These are phyloP conservation scores for Larimichthys polyactis DNA, from an alignment of 2,113 vertebrate species.

Conservation along the genomic window DNA sequence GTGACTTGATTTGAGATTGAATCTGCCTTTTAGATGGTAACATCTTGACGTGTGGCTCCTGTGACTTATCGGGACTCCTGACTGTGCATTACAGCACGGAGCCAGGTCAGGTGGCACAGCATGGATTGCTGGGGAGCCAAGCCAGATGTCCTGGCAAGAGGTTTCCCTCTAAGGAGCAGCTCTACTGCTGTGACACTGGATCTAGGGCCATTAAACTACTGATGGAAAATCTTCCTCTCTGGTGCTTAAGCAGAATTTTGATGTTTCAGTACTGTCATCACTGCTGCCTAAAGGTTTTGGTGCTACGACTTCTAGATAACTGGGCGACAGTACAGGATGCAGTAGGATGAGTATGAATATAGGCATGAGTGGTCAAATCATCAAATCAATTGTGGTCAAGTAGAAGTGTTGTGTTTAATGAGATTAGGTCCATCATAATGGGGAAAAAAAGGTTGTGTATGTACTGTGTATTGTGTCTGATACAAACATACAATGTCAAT, in stretches of 20 bases:
- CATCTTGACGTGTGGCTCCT: conserved; percentile 7
- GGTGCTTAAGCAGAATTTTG: background rate
- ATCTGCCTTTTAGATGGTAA: conserved; percentile 2
- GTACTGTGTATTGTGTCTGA: conserved; percentile 74
- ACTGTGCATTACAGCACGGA: conserved; percentile 29
- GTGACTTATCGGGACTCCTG: conserved; percentile 6
- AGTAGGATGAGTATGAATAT: conserved; percentile 55
- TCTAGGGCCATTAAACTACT: background rate
- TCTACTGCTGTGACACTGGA: conserved; percentile 35
- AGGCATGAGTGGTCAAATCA: conserved; percentile 67
- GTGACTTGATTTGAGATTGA: conserved; percentile 29
- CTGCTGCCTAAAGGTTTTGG: conserved; percentile 13
- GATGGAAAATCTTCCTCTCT: conserved; percentile 23
- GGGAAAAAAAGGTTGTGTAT: conserved; percentile 62
- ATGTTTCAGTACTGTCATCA: conserved; percentile 5
- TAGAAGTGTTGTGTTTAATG: conserved; percentile 78
- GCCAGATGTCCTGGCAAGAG: conserved; percentile 47
- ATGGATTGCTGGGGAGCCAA: conserved; percentile 42
- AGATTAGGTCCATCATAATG: conserved; percentile 81
- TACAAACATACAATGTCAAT: conserved; percentile 83
- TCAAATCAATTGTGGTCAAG: conserved; percentile 69
- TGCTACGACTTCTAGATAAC: conserved; percentile 21
- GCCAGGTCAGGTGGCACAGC: conserved; percentile 32
- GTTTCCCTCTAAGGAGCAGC: conserved; percentile 14
- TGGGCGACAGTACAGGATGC: conserved; percentile 54